Percentiles rank a stretch among this genome's conserved stretches.
phyloP scores from a whole-genome alignment of 2,888 invertebrate genomes.

The Hirudinaria manillensis region DNA sequence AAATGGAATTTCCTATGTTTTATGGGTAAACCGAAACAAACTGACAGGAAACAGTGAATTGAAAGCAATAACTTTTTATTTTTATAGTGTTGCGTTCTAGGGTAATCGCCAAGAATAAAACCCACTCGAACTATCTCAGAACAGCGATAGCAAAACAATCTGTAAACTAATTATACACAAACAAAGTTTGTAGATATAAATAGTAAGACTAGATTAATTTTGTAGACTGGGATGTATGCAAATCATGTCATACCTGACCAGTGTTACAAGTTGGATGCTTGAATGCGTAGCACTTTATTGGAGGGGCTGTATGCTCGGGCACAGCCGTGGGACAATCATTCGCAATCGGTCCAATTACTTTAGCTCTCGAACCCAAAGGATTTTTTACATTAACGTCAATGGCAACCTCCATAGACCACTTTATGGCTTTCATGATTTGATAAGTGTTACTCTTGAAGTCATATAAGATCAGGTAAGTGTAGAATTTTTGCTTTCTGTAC shows the following conservation, averaged over 20 bases:
- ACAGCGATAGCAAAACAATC: too few relatives aligned
- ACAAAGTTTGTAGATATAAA: too few relatives aligned
- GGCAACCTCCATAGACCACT: constrained; percentile 51
- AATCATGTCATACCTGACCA: background rate
- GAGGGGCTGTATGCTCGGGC: background rate
- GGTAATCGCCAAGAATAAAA: too few relatives aligned
- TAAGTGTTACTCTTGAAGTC: constrained; percentile 48
- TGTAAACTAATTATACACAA: too few relatives aligned
- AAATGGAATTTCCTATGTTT: too few relatives aligned
- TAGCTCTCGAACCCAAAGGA: constrained; percentile 48
- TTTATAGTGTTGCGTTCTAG: too few relatives aligned
- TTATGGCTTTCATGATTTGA: constrained; percentile 49
- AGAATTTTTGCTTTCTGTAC: constrained; percentile 52
- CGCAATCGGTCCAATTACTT: constrained; percentile 34
- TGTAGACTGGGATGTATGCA: too few relatives aligned
- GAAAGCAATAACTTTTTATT: too few relatives aligned
- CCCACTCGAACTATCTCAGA: too few relatives aligned
- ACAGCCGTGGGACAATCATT: background rate
- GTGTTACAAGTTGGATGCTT: background rate
- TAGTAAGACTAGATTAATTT: too few relatives aligned
- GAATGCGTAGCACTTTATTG: background rate
- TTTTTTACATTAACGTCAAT: constrained; percentile 49
- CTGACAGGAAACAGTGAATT: too few relatives aligned
- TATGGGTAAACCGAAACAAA: too few relatives aligned
- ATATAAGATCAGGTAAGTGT: constrained; percentile 53